These are phyloP conservation scores for Coleophora deauratella DNA, from an alignment of 2,888 invertebrate species.

Conservation along the genomic window DNA sequence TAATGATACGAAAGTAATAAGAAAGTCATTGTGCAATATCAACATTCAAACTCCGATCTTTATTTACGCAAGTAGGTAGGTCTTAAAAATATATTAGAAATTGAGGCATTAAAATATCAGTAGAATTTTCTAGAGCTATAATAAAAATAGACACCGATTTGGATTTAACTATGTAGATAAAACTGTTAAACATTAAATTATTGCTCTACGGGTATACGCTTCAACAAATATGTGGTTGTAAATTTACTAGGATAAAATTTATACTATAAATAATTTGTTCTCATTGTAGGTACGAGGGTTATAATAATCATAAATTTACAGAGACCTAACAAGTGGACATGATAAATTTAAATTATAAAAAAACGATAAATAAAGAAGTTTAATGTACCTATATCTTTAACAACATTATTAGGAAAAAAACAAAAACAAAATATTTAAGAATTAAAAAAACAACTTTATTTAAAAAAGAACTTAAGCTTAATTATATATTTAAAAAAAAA, in stretches of 20 bases:
- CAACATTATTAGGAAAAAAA: slow-evolving; percentile 19
- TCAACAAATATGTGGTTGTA: slow-evolving; percentile 29
- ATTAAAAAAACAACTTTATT: slow-evolving; percentile 21
- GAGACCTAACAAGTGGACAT: too few relatives aligned
- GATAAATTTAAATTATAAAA: too few relatives aligned
- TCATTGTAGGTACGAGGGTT: slow-evolving; percentile 28
- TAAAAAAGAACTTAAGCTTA: neutral
- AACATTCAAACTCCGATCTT: too few relatives aligned
- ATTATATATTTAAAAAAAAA: slow-evolving; percentile 16
- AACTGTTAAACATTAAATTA: slow-evolving; percentile 44
- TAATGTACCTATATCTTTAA: slow-evolving; percentile 21
- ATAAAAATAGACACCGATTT: slow-evolving; percentile 60
- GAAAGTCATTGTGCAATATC: too few relatives aligned
- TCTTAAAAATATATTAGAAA: too few relatives aligned
- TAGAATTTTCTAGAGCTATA: too few relatives aligned
- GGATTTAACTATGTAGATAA: slow-evolving; percentile 36
- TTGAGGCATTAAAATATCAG: neutral
- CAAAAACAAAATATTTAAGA: slow-evolving; percentile 24
- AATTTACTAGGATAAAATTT: slow-evolving; percentile 19
- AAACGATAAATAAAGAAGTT: too few relatives aligned
- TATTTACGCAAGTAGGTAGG: neutral
- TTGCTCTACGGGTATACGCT: slow-evolving; percentile 51
- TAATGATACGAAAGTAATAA: neutral
- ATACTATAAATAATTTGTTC: slow-evolving; percentile 43
- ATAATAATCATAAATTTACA: too few relatives aligned